Percentiles rank a stretch among this genome's conserved stretches.
These are phyloP conservation scores for Palloptera scutellata DNA, from an alignment of 2,888 invertebrate species.

Conservation along the genomic window DNA sequence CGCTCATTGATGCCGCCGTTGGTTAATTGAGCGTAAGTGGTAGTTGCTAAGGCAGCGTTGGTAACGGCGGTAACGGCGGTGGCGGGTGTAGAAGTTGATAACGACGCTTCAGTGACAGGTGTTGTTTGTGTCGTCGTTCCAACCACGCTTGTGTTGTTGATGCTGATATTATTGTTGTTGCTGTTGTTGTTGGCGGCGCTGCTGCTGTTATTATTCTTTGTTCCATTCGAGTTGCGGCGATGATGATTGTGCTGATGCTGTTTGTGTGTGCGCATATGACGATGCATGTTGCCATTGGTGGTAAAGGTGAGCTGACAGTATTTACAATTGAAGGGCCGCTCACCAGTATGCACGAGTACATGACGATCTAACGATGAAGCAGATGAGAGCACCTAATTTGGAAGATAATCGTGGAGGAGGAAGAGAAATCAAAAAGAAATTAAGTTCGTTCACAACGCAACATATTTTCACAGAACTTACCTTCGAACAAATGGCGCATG, in stretches of 20 bases:
- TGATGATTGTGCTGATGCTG: constrained; percentile 63
- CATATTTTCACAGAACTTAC: constrained; percentile 46
- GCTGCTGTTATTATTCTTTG: constrained; percentile 39
- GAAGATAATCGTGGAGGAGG: background rate
- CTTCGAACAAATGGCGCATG: constrained; percentile 65
- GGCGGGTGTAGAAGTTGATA: constrained; percentile 26
- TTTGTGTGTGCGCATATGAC: constrained; percentile 79
- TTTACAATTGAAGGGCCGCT: constrained; percentile 81
- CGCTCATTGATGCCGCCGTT: constrained; percentile 27
- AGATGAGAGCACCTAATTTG: constrained; percentile 72
- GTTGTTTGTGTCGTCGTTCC: constrained; percentile 38
- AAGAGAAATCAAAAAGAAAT: constrained; percentile 8
- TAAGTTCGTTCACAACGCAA: background rate
- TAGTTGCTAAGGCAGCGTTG: background rate
- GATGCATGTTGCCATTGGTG: constrained; percentile 86
- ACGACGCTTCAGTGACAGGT: constrained; percentile 28
- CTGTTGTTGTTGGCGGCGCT: constrained; percentile 34
- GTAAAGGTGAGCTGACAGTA: constrained; percentile 83
- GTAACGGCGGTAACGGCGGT: constrained; percentile 12
- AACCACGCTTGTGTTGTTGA: constrained; percentile 25
- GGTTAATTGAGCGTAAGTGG: constrained; percentile 30
- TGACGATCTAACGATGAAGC: constrained; percentile 82
- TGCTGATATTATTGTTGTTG: constrained; percentile 37
- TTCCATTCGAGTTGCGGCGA: constrained; percentile 51
- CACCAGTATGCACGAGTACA: constrained; percentile 81